These are phyloP conservation scores for Trematomus bernacchii DNA, from an alignment of 2,797 vertebrate genomes.

Conservation along the genomic window DNA sequence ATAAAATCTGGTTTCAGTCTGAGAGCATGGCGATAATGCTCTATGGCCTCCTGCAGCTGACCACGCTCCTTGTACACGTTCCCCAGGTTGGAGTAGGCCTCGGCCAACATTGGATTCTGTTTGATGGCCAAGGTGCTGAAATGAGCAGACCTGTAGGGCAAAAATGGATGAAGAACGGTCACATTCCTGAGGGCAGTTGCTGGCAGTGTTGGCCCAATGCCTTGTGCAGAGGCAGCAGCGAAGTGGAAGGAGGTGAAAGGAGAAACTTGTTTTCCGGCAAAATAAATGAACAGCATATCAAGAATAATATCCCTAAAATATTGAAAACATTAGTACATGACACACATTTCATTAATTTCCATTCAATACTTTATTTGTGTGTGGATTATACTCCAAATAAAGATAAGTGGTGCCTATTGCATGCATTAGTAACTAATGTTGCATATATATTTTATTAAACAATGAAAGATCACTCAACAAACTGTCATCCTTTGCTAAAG, in stretches of 20 bases:
- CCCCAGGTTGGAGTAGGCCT: slow-evolving; percentile 98
- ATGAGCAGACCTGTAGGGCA: slow-evolving; percentile 93
- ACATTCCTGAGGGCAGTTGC: neutral
- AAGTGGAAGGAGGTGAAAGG: neutral
- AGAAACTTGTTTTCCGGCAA: neutral
- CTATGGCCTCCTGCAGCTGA: slow-evolving; percentile 97
- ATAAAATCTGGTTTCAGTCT: slow-evolving; percentile 99
- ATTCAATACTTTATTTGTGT: neutral
- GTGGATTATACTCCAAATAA: neutral
- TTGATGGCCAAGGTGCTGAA: slow-evolving; percentile 99
- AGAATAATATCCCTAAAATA: slow-evolving; percentile 7
- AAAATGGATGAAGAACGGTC: slow-evolving; percentile 30
- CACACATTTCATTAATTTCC: neutral
- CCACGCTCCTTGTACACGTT: slow-evolving; percentile 99
- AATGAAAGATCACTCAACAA: neutral
- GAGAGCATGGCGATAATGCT: slow-evolving; percentile 97
- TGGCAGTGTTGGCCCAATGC: neutral
- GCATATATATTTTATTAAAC: neutral
- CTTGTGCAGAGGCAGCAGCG: neutral
- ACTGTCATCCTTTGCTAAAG: neutral
- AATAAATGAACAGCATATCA: neutral
- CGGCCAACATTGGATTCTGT: slow-evolving; percentile 97
- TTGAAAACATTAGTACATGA: neutral
- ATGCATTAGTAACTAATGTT: neutral
- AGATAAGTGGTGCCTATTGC: neutral